phyloP scores from a whole-genome alignment of 2,113 vertebrate genomes.

The Thinocorus orbignyianus region DNA sequence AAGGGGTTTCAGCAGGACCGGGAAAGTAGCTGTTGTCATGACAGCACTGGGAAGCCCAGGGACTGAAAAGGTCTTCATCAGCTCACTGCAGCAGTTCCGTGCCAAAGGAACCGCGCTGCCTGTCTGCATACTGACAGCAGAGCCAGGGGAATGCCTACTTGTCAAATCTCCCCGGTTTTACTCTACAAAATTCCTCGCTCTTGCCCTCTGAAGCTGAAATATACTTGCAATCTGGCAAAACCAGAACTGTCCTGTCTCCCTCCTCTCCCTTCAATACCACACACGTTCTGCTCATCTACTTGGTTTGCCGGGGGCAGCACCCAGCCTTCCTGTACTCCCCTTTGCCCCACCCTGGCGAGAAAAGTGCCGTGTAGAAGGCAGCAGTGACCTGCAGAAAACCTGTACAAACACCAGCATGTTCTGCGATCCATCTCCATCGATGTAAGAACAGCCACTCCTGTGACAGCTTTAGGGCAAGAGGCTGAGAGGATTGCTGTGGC shows the following conservation, averaged over 20 bases:
- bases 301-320: not conserved
- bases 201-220: not conserved
- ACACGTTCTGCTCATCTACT: not conserved
- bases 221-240: not conserved
- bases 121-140: slow-evolving; percentile 14
- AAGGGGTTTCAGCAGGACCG: slow-evolving; percentile 45
- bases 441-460: not conserved
- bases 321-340: not conserved
- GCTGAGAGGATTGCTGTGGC: not conserved
- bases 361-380: not conserved
- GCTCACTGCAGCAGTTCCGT: slow-evolving; percentile 37
- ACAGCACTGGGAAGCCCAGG: slow-evolving; percentile 52
- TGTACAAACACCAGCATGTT: not conserved
- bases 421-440: not conserved
- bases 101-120: slow-evolving; percentile 12
- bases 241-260: not conserved
- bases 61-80: slow-evolving; percentile 63
- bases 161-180: not conserved
- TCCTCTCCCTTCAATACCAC: too few relatives aligned
- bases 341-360: not conserved
- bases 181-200: not conserved
- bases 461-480: not conserved
- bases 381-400: not conserved
- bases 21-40: slow-evolving; percentile 67
- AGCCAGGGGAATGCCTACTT: slow-evolving; percentile 3